Evolutionary conservation across 1,140 invertebrate genomes (phyloP), one percentile per base, ranked within the genome.

Genomic region (Stenopsyche tienmushanensis): DNA sequence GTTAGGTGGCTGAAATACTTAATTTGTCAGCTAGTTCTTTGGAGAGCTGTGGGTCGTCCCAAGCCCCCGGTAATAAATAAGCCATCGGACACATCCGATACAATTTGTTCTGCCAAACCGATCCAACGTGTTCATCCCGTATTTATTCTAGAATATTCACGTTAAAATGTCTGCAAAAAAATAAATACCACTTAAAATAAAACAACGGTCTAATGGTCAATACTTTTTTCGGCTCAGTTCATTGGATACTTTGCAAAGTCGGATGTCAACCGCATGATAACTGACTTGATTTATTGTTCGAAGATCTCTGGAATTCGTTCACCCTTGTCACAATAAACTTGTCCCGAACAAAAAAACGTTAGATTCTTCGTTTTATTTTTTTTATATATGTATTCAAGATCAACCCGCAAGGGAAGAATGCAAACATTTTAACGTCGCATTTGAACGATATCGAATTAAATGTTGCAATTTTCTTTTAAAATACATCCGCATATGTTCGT

Each of bases 201-300:
- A n/a, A n/a, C n/a, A n/a, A n/a, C n/a, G n/a, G n/a, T n/a, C n/a
- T n/a, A n/a, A n/a, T n/a, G n/a, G n/a, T n/a, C n/a, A n/a, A n/a
- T n/a, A n/a, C n/a, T n/a, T n/a, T n/a, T n/a, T n/a, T n/a, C n/a
- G n/a, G n/a, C n/a, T n/a, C n/a, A n/a, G n/a, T n/a, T n/a, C n/a
- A n/a, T 52, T 13, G 49, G 49, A n/a, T 18, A 23, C n/a, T 52
- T 52, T 34, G 29, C 5, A 5, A 20, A 20, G 26, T 18, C 17
- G 41, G 17, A 23, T 47, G 42, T 60, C 41, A 15, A 42, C 39
- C 29, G 29, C 55, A 42, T 44, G 55, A 42, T 59, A 44, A 44
- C 41, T 44, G 18, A 42, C 44, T 13, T 60, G 58, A 60, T 60
- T 60, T 60, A 60, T 60, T 60, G 58, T 21, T 44, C 58, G 44